A percentile compares a stretch with the other conserved stretches of the same genome.
Evolutionary conservation across 2,113 vertebrate species (phyloP).

Genomic region (Gymnogyps californianus): DNA sequence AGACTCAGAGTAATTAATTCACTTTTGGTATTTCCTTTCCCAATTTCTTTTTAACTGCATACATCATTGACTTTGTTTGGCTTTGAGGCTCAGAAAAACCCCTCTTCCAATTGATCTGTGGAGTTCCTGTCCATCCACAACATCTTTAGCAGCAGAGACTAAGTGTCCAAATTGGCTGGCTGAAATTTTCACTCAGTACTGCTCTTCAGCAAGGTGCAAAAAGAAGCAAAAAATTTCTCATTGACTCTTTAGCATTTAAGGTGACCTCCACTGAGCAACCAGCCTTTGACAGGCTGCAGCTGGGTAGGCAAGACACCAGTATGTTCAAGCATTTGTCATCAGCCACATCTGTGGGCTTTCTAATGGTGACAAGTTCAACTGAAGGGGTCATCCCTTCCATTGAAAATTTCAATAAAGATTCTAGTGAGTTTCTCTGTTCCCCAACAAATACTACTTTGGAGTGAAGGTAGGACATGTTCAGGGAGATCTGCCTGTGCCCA

Average conservation of each 20-base stretch:
- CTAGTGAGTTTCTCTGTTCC: not conserved
- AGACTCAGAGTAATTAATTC: not conserved
- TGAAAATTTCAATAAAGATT: not conserved
- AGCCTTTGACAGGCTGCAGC: not conserved
- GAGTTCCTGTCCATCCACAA: not conserved
- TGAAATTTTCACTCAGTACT: not conserved
- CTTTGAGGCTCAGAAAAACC: not conserved
- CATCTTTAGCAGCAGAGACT: not conserved
- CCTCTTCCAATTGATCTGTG: not conserved
- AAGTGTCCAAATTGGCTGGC: not conserved
- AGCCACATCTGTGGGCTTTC: not conserved
- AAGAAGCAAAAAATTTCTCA: not conserved
- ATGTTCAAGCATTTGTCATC: not conserved
- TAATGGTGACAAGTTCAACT: not conserved
- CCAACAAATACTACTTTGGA: not conserved
- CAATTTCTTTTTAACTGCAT: not conserved
- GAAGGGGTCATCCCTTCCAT: not conserved
- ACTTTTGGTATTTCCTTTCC: not conserved
- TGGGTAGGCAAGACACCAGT: not conserved
- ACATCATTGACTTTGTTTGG: not conserved
- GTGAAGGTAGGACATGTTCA: not conserved
- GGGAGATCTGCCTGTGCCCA: not conserved
- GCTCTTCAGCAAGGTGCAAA: not conserved
- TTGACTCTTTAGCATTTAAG: not conserved
- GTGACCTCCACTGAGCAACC: not conserved